phyloP scores from a whole-genome alignment of 2,888 invertebrate genomes.

The Diploptera punctata region DNA sequence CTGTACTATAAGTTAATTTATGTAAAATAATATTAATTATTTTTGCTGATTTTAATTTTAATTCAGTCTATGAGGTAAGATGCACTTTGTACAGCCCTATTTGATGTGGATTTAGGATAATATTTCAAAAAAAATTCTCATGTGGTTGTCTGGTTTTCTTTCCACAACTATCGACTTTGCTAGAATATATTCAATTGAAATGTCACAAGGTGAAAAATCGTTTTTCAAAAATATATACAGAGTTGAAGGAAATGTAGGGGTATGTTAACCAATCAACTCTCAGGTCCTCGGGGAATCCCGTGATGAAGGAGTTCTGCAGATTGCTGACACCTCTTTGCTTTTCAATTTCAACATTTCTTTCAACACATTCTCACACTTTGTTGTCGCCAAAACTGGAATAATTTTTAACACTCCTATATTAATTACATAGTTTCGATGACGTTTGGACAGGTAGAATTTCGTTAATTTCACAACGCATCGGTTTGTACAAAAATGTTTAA shows the following conservation, averaged over 20 bases:
- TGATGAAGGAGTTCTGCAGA: conserved; percentile 8
- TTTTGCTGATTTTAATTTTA: no score
- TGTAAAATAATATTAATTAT: no score
- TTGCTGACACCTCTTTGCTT: not conserved
- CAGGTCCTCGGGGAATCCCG: conserved; percentile 29
- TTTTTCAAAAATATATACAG: conserved; percentile 30
- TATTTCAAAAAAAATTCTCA: conserved; percentile 15
- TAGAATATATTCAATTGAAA: conserved; percentile 38
- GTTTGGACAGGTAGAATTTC: no score
- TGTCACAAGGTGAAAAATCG: conserved; percentile 39
- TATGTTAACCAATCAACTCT: conserved; percentile 30
- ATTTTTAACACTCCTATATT: no score
- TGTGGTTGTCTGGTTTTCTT: conserved; percentile 15
- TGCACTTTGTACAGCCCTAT: not conserved
- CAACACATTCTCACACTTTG: not conserved
- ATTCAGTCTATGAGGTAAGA: no score
- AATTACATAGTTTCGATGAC: no score
- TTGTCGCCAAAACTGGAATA: no score
- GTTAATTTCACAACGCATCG: no score
- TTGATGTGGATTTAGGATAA: not conserved
- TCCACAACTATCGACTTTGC: not conserved
- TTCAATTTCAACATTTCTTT: not conserved
- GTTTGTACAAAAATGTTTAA: no score
- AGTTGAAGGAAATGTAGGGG: conserved; percentile 3
- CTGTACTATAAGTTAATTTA: no score